Percentiles rank a stretch among this genome's conserved stretches.
phyloP scores from a whole-genome alignment of 2,113 vertebrate species.

The Sapayoa aenigma region DNA sequence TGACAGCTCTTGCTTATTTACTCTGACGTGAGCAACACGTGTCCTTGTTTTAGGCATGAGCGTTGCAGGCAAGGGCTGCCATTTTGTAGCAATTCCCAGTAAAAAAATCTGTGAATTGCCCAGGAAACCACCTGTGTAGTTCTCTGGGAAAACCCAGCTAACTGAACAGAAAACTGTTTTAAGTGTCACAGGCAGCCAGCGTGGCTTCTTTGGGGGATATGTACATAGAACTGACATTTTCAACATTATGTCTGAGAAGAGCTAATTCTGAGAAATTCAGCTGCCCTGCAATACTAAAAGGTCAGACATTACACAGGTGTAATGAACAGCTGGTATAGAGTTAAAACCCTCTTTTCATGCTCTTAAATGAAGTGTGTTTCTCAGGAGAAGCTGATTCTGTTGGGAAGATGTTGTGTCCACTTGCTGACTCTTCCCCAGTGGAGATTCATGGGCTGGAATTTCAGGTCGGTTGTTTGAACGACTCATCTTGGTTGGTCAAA shows the following conservation, averaged over 20 bases:
- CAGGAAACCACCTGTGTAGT: background rate
- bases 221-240: background rate
- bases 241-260: background rate
- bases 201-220: background rate
- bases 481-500: background rate
- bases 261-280: background rate
- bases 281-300: background rate
- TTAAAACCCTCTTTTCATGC: background rate
- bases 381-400: background rate
- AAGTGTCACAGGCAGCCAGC: background rate
- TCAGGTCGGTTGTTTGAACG: background rate
- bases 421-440: background rate
- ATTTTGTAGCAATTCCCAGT: background rate
- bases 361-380: background rate
- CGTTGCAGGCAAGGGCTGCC: background rate
- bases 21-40: rapidly evolving
- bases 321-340: background rate
- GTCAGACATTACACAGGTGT: background rate
- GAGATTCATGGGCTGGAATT: background rate
- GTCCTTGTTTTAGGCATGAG: background rate
- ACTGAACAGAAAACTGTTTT: background rate
- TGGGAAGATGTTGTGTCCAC: background rate
- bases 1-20: background rate
- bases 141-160: background rate
- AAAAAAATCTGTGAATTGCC: background rate